Conservation (phyloP, 2,888 invertebrate genomes). For the Acronicta alni region DNA sequence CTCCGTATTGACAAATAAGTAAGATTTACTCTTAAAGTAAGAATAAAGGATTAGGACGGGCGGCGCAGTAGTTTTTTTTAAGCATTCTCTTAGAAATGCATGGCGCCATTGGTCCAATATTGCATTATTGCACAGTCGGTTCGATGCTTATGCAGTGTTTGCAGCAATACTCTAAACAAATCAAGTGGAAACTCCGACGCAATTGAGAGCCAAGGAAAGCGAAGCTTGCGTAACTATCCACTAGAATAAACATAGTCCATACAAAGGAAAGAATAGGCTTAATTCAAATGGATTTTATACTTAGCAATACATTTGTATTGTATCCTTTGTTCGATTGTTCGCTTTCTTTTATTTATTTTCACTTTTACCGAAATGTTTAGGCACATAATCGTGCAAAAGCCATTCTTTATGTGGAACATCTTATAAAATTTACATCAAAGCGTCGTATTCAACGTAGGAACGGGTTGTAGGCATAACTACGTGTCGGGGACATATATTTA, state of each 20-base stretch:
- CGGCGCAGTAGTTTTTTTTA: conserved; percentile 71
- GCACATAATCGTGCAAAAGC: conserved; percentile 42
- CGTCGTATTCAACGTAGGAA: conserved; percentile 68
- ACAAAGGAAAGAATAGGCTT: conserved; percentile 68
- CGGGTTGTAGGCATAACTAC: conserved; percentile 85
- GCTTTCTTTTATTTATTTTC: conserved; percentile 56
- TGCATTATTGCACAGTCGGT: conserved; percentile 78
- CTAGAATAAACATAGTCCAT: conserved; percentile 66
- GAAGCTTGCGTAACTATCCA: conserved; percentile 78
- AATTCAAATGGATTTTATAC: conserved; percentile 60
- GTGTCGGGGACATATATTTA: conserved; percentile 89
- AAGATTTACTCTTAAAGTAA: conserved; percentile 85
- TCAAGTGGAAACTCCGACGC: conserved; percentile 81
- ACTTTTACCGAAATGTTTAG: conserved; percentile 52
- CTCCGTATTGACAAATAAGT: conserved; percentile 88
- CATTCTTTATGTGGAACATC: conserved; percentile 61
- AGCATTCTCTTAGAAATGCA: conserved; percentile 66
- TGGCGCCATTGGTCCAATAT: conserved; percentile 83
- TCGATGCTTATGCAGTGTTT: conserved; percentile 68
- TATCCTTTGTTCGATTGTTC: conserved; percentile 52
- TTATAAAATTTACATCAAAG: conserved; percentile 69
- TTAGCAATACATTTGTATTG: conserved; percentile 45
- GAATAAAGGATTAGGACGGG: conserved; percentile 86
- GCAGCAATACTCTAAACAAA: conserved; percentile 76
- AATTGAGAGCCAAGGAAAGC: conserved; percentile 70